phyloP scores from a whole-genome alignment of 2,113 vertebrate genomes.

The Tupaia tana region DNA sequence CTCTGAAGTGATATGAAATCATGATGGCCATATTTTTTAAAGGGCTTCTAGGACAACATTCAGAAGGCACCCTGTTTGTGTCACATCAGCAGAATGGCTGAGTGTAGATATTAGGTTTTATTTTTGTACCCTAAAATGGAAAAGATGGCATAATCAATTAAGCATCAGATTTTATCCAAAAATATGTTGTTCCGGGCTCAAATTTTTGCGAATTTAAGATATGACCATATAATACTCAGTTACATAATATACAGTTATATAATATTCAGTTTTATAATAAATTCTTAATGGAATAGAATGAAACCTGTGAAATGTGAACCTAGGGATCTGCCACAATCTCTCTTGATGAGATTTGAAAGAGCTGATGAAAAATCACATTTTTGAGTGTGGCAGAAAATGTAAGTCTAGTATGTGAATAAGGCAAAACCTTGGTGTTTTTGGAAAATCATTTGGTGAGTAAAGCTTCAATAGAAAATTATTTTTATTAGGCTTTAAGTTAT shows the following conservation, averaged over 20 bases:
- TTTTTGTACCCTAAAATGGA: constrained; percentile 66
- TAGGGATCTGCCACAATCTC: not conserved
- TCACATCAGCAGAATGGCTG: constrained; percentile 46
- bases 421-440: not conserved
- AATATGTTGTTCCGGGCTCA: constrained; percentile 72
- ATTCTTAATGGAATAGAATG: constrained; percentile 79
- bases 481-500: not conserved
- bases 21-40: constrained; percentile 8
- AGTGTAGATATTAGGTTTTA: constrained; percentile 56
- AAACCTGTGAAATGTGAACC: constrained; percentile 70
- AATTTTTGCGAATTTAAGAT: constrained; percentile 75
- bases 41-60: constrained; percentile 48
- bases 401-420: not conserved
- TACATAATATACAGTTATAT: constrained; percentile 71
- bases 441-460: constrained; percentile 44
- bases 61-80: not conserved
- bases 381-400: constrained; percentile 15
- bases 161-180: constrained; percentile 69
- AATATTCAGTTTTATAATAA: constrained; percentile 78
- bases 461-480: constrained; percentile 25
- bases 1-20: constrained; percentile 33
- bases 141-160: constrained; percentile 75
- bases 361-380: constrained; percentile 42
- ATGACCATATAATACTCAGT: constrained; percentile 70
- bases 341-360: constrained; percentile 49